A percentile compares a stretch with the other conserved stretches of the same genome.
These are phyloP conservation scores for Cosmia trapezina DNA, from an alignment of 2,888 invertebrate genomes.

Conservation along the genomic window DNA sequence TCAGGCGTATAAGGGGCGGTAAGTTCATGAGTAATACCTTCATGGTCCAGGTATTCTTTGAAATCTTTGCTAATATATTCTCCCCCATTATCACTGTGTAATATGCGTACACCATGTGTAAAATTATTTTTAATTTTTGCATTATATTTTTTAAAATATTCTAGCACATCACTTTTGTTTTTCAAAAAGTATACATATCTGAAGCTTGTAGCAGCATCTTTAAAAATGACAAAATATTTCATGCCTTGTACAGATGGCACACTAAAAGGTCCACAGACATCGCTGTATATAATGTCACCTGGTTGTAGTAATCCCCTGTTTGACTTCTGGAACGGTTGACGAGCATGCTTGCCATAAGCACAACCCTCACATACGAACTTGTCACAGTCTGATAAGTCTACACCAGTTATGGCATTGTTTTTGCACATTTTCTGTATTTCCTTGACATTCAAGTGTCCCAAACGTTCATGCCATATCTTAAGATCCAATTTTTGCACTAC, in stretches of 20 bases:
- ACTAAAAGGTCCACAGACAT: too few species aligned
- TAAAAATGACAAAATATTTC: neutral
- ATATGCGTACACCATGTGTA: neutral
- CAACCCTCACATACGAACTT: neutral
- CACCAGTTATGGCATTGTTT: constrained; percentile 4
- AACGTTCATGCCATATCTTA: constrained; percentile 4
- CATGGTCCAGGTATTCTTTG: neutral
- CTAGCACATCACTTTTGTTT: constrained; percentile 5
- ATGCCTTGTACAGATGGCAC: too few species aligned
- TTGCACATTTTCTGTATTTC: constrained; percentile 52
- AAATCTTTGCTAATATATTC: neutral
- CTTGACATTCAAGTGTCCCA: constrained; percentile 50
- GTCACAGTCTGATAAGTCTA: neutral
- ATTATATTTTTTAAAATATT: constrained; percentile 3
- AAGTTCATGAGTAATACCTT: neutral
- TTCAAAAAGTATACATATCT: constrained; percentile 4
- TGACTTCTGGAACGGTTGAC: neutral
- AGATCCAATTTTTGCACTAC: constrained; percentile 6
- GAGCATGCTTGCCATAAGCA: constrained; percentile 1
- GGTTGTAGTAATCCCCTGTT: neutral
- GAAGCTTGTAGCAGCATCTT: neutral
- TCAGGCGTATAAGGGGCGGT: constrained; percentile 4
- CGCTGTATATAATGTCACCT: neutral
- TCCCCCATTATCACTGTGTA: neutral
- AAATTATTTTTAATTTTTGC: neutral